These are phyloP conservation scores for Pseudanteris insignis DNA, from an alignment of 2,888 invertebrate species.

Conservation along the genomic window DNA sequence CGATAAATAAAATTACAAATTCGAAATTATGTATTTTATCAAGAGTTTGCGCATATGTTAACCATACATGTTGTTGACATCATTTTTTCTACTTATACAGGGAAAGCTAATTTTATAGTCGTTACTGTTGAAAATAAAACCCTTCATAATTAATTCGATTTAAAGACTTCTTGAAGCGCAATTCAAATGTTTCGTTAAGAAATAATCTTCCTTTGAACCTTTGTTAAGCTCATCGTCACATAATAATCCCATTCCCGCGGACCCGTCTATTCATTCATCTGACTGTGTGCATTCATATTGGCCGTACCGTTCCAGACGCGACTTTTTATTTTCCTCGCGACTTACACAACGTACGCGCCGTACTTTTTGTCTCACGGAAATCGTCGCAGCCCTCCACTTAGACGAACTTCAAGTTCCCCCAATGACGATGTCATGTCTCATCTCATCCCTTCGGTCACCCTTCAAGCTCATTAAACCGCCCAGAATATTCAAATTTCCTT, in stretches of 20 bases:
- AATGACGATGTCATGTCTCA: conserved; percentile 5
- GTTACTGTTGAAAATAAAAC: too few relatives aligned
- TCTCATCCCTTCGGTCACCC: conserved; percentile 2
- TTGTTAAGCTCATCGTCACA: conserved; percentile 18
- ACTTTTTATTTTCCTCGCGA: conserved; percentile 20
- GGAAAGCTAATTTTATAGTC: too few relatives aligned
- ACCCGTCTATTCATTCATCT: conserved; percentile 27
- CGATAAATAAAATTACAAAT: too few relatives aligned
- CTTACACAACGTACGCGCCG: conserved; percentile 22
- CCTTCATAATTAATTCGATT: conserved; percentile 5
- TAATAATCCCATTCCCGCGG: conserved; percentile 4
- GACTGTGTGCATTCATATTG: conserved; percentile 22
- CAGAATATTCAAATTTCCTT: conserved; percentile 30
- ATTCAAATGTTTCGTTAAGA: conserved; percentile 30
- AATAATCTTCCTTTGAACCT: conserved; percentile 7
- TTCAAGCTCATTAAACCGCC: conserved; percentile 29
- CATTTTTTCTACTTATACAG: too few relatives aligned
- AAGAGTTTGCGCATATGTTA: too few relatives aligned
- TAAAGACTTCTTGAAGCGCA: background rate
- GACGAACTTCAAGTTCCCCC: conserved; percentile 26
- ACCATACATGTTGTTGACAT: too few relatives aligned
- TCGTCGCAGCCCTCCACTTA: conserved; percentile 26
- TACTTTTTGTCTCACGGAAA: conserved; percentile 25
- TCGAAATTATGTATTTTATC: too few relatives aligned
- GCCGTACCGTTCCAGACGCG: conserved; percentile 20